Evolutionary conservation across 2,113 vertebrate genomes (phyloP), one percentile per base, ranked within the genome.

Genomic region (Tetrax tetrax): DNA sequence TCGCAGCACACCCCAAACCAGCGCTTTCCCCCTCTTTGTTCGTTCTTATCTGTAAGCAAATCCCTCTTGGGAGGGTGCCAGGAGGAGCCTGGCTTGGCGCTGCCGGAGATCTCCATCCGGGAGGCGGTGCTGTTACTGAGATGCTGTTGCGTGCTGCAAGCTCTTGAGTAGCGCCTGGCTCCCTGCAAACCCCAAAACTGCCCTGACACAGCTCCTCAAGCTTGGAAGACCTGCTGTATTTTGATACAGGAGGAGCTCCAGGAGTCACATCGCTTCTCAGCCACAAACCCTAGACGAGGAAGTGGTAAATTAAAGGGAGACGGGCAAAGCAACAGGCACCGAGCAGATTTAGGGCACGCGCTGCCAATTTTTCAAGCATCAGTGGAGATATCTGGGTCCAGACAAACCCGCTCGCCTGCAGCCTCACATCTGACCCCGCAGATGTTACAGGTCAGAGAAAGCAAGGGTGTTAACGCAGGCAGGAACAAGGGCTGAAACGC

Each of bases 131-230:
- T 65, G 53, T 20, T 60, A 17, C 2, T 1, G 4, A 75, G 79
- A 22, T 18, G 69, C 45, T 10, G 3, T 8, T 21, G 43, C 4
- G 14, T 0, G 6, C 74, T 51, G 31, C 47, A 45, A 56, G 51
- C 64, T 25, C 66, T 43, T 7, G 33, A 4, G 16, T 77, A 69
- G 81, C 57, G 38, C 56, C 38, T 41, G 27, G 37, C 61, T 47
- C 65, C 78, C 74, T 57, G 51, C 29, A 20, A 56, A 12, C 22
- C 59, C 61, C 37, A 14, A 50, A 1, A 56, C 19, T 4, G 7
- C 25, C 48, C 68, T 23, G 16, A 8, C 2, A 1, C 43, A 33
- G 38, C 41, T 56, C 1, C 0, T 4, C 10, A 3, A 0, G 1
- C 48, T 71, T 7, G 21, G 38, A 54, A 78, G 61, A 63, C 6